phyloP scores from a whole-genome alignment of 2,797 vertebrate genomes.

The Chaenodraco wilsoni region DNA sequence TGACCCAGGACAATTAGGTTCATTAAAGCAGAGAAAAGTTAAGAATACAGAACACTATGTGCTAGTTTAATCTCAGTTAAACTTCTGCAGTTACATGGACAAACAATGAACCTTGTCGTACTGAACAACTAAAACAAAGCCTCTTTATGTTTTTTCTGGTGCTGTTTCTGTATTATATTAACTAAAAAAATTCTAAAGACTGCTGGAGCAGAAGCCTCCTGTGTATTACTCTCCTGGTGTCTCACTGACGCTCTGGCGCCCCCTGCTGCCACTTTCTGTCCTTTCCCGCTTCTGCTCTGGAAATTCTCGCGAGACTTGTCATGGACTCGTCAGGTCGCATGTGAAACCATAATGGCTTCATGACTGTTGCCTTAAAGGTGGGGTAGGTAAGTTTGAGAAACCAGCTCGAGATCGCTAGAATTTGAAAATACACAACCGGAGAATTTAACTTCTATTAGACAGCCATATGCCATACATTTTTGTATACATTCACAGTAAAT shows the following conservation, averaged over 20 bases:
- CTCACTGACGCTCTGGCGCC: slow-evolving; percentile 33
- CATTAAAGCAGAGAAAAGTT: neutral
- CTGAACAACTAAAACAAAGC: neutral
- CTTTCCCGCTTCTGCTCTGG: accelerated
- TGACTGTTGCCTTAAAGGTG: slow-evolving; percentile 23
- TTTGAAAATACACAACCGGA: too few relatives aligned
- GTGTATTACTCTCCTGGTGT: neutral
- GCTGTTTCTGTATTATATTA: neutral
- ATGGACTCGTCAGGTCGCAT: neutral
- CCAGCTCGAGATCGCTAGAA: too few relatives aligned
- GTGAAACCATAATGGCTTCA: slow-evolving; percentile 10
- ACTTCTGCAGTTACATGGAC: neutral
- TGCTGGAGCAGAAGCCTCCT: neutral
- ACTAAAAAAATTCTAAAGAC: neutral
- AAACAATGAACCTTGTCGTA: neutral
- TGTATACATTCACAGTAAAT: too few relatives aligned
- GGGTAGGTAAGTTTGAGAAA: too few relatives aligned
- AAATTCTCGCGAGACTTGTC: slow-evolving; percentile 34
- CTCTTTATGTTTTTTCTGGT: neutral
- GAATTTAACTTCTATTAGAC: too few relatives aligned
- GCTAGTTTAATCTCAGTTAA: neutral
- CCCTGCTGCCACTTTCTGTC: slow-evolving; percentile 38
- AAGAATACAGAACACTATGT: too few relatives aligned
- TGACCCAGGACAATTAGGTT: neutral
- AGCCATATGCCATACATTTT: too few relatives aligned